Conservation (phyloP, 2,888 invertebrate species). For the Tiphia femorata region DNA sequence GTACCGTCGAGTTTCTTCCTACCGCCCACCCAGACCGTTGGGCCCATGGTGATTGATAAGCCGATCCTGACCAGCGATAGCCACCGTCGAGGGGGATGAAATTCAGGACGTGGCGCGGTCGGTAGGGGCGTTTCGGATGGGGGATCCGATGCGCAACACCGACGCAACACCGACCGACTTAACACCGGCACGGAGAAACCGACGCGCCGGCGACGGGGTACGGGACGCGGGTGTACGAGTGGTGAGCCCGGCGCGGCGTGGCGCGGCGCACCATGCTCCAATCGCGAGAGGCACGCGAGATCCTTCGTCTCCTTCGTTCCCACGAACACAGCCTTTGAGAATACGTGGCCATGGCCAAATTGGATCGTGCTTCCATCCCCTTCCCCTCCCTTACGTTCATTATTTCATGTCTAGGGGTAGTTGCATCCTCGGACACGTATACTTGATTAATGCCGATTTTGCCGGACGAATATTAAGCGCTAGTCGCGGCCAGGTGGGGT, state of each 20-base stretch:
- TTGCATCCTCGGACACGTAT: not conserved
- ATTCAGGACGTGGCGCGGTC: slow-evolving; percentile 18
- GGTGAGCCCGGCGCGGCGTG: not conserved
- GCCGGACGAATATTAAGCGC: too few relatives aligned
- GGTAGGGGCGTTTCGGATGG: not conserved
- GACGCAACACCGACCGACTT: slow-evolving; percentile 8
- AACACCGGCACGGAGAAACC: not conserved
- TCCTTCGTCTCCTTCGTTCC: slow-evolving; percentile 1
- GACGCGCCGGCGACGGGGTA: not conserved
- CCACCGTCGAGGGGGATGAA: slow-evolving; percentile 27
- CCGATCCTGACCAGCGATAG: slow-evolving; percentile 53
- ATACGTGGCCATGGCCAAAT: slow-evolving; percentile 2
- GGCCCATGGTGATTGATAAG: slow-evolving; percentile 54
- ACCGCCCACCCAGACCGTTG: slow-evolving; percentile 26
- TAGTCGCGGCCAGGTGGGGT: too few relatives aligned
- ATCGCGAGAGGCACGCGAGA: slow-evolving; percentile 15
- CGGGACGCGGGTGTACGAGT: not conserved
- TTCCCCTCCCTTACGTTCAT: slow-evolving; percentile 8
- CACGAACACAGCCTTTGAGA: not conserved
- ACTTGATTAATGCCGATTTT: slow-evolving; percentile 27
- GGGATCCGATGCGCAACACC: not conserved
- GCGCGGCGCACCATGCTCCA: not conserved
- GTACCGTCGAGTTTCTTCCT: slow-evolving; percentile 31
- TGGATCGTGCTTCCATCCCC: slow-evolving; percentile 5
- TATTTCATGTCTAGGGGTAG: slow-evolving; percentile 7